phyloP scores from a whole-genome alignment of 2,888 invertebrate species.

The Orthonevra nobilis region DNA sequence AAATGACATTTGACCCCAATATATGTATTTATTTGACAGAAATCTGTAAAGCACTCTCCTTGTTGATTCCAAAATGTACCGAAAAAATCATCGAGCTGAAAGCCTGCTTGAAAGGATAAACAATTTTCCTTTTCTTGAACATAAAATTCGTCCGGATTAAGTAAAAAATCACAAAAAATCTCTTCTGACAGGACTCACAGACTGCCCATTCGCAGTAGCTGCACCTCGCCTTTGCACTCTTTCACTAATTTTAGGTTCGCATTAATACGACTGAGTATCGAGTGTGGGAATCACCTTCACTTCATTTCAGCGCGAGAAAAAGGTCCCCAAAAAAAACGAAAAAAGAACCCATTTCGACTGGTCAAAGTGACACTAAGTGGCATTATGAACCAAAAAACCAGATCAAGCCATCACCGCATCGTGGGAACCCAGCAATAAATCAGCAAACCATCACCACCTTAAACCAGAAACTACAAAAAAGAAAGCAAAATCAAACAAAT shows the following conservation, averaged over 20 bases:
- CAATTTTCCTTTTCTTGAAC: no score
- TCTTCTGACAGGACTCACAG: slow-evolving; percentile 24
- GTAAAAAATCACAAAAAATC: slow-evolving; percentile 17
- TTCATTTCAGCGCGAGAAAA: neutral
- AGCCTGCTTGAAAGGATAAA: no score
- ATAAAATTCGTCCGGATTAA: slow-evolving; percentile 31
- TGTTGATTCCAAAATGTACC: no score
- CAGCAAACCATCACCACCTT: slow-evolving; percentile 31
- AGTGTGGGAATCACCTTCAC: slow-evolving; percentile 56
- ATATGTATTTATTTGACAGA: no score
- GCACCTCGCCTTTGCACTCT: slow-evolving; percentile 18
- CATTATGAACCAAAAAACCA: slow-evolving; percentile 51
- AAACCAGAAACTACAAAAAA: slow-evolving; percentile 2
- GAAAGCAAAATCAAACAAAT: slow-evolving; percentile 46
- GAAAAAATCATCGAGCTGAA: no score
- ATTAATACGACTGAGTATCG: slow-evolving; percentile 59
- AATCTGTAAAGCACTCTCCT: no score
- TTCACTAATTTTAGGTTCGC: slow-evolving; percentile 7
- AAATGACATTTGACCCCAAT: no score
- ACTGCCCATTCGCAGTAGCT: slow-evolving; percentile 35
- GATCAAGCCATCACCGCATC: slow-evolving; percentile 33
- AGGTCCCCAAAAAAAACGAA: neutral
- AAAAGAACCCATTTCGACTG: slow-evolving; percentile 11
- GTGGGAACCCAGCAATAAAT: slow-evolving; percentile 62
- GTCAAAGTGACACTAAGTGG: slow-evolving; percentile 59